Evolutionary conservation across 2,888 invertebrate genomes (phyloP), one percentile per base, ranked within the genome.

Genomic region (Pyrgus malvae): DNA sequence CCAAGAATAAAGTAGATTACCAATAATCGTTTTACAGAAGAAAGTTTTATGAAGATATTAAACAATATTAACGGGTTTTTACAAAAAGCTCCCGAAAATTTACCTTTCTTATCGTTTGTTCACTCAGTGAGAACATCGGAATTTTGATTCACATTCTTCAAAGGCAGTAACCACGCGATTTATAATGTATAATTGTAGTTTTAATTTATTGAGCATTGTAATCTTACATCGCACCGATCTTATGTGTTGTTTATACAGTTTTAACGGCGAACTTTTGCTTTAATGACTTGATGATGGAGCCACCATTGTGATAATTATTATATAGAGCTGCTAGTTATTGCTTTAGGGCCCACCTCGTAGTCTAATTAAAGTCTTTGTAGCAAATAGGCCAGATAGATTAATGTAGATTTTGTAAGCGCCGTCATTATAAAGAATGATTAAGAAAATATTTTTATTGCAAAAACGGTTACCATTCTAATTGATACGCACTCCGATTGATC

Each of bases 221-320:
- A 63, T 65, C 59, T 66, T 31, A 38, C 55, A 48, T 53, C 53
- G 23, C 49, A 49, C 40, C 42, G 44, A 70, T 75, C 71, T 78
- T 62, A 79, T 74, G 70, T 76, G 76, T 80, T 82, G 78, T 81
- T n/a, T 78, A 81, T 76, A 72, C 68, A 37, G 59, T 77, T 81
- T 81, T 82, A 81, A 83, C 80, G 67, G 72, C 68, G 67, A 69
- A 69, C 78, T 78, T 82, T 81, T 75, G 76, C 77, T 76, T 66
- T 74, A 77, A 83, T 80, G 64, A 64, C 67, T 73, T 80, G 73
- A 80, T 77, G 72, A 76, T 74, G 67, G 58, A 75, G 72, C 73
- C 71, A 72, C 75, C 66, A 74, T 72, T 42, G 38, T 65, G 59
- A 71, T 71, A 69, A 78, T 78, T 74, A 74, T 70, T 78, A 77